These are phyloP conservation scores for Mormyrops attenuatus DNA, from an alignment of 2,797 vertebrate genomes.

Conservation along the genomic window DNA sequence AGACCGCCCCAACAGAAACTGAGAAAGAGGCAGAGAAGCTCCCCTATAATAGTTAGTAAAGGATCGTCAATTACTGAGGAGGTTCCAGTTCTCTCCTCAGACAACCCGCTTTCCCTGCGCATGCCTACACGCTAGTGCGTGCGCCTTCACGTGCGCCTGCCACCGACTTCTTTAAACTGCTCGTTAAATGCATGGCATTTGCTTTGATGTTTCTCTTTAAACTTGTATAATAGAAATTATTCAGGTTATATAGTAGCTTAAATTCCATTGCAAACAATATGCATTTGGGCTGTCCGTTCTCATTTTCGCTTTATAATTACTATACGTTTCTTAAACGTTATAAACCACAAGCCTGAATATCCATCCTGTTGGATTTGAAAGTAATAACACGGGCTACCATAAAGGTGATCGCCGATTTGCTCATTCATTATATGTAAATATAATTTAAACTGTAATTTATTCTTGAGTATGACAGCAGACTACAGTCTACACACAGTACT, in stretches of 20 bases:
- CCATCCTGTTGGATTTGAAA: neutral
- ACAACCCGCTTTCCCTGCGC: neutral
- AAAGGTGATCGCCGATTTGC: neutral
- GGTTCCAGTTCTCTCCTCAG: neutral
- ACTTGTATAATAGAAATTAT: neutral
- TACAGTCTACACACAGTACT: neutral
- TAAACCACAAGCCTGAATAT: slow-evolving; percentile 24
- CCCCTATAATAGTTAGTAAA: neutral
- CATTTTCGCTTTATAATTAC: neutral
- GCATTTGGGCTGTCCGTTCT: neutral
- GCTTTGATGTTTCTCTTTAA: neutral
- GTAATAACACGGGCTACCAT: neutral
- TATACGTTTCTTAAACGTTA: neutral
- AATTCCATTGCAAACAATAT: neutral
- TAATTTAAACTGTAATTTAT: neutral
- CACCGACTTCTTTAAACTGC: neutral
- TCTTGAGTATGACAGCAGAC: neutral
- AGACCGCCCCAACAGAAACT: slow-evolving; percentile 49
- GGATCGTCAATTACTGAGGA: neutral
- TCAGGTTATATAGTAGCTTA: neutral
- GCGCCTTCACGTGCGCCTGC: neutral
- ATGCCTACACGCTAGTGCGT: neutral
- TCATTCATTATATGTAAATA: neutral
- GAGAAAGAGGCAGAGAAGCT: neutral
- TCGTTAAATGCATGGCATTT: neutral